These are phyloP conservation scores for Colletes latitarsis DNA, from an alignment of 1,140 invertebrate genomes.

Conservation along the genomic window DNA sequence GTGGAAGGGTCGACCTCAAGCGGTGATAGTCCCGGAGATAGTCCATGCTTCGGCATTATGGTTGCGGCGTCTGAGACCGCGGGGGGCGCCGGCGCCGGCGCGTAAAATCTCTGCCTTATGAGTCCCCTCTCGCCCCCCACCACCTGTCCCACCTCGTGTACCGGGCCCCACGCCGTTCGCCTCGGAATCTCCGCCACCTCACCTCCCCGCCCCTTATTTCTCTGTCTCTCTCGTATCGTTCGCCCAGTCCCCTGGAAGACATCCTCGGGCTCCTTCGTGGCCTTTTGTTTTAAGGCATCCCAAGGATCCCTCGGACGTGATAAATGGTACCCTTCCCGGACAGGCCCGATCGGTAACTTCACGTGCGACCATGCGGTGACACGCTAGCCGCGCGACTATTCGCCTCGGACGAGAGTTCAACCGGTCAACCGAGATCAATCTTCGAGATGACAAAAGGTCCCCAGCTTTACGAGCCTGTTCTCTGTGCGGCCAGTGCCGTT, in stretches of 20 bases:
- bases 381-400: slow-evolving; percentile 53
- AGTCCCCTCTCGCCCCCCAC: slow-evolving; percentile 48
- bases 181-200: slow-evolving; percentile 55
- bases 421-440: slow-evolving; percentile 32
- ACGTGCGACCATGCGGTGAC: slow-evolving; percentile 55
- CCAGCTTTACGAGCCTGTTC: background rate
- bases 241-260: slow-evolving; percentile 60
- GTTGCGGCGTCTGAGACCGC: slow-evolving; percentile 80
- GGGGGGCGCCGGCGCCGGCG: slow-evolving; percentile 81
- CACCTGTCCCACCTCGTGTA: slow-evolving; percentile 31
- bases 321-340: slow-evolving; percentile 74
- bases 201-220: slow-evolving; percentile 25
- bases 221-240: slow-evolving; percentile 37
- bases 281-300: slow-evolving; percentile 79
- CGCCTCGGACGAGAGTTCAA: background rate
- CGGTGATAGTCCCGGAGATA: slow-evolving; percentile 61
- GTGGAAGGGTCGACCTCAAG: slow-evolving; percentile 56
- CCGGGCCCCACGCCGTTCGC: slow-evolving; percentile 51
- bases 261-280: slow-evolving; percentile 66
- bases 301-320: slow-evolving; percentile 72
- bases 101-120: slow-evolving; percentile 80
- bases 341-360: slow-evolving; percentile 56
- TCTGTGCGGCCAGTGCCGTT: background rate
- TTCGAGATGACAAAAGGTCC: slow-evolving; percentile 36
- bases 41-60: slow-evolving; percentile 71